Percentiles rank a stretch among this genome's conserved stretches.
Conservation (phyloP, 1,140 invertebrate genomes). For the Copidosoma floridanum region DNA sequence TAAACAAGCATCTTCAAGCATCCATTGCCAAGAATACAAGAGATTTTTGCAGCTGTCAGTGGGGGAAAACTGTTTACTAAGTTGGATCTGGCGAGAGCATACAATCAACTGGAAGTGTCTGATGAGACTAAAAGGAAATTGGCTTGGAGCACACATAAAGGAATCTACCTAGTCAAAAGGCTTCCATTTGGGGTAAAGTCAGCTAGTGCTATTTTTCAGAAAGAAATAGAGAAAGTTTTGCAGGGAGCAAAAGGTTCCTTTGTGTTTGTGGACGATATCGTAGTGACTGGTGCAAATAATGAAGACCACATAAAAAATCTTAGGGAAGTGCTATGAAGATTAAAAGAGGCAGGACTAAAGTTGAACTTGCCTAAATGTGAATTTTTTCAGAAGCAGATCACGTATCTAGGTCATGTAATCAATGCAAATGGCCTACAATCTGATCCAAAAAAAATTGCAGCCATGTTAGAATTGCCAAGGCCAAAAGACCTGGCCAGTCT, state of each 20-base stretch:
- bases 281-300: constrained; percentile 30
- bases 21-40: background rate
- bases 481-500: constrained; percentile 39
- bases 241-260: constrained; percentile 19
- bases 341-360: constrained; percentile 30
- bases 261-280: constrained; percentile 38
- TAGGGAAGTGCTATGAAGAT: constrained; percentile 32
- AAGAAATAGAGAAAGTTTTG: constrained; percentile 16
- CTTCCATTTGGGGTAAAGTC: constrained; percentile 16
- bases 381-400: background rate
- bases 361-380: background rate
- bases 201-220: no score
- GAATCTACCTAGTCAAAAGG: constrained; percentile 17
- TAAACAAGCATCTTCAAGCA: background rate
- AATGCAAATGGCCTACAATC: background rate
- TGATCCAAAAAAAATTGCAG: background rate
- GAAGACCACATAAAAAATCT: constrained; percentile 36
- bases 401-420: background rate
- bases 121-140: background rate
- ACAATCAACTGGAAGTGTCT: constrained; percentile 7
- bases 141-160: constrained; percentile 14
- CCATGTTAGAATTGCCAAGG: background rate
- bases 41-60: background rate
- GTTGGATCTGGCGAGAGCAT: no score
- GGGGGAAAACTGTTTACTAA: constrained; percentile 10